Evolutionary conservation across 2,797 vertebrate species (phyloP), one percentile per base, ranked within the genome.

Genomic region (Pteropus rufus): DNA sequence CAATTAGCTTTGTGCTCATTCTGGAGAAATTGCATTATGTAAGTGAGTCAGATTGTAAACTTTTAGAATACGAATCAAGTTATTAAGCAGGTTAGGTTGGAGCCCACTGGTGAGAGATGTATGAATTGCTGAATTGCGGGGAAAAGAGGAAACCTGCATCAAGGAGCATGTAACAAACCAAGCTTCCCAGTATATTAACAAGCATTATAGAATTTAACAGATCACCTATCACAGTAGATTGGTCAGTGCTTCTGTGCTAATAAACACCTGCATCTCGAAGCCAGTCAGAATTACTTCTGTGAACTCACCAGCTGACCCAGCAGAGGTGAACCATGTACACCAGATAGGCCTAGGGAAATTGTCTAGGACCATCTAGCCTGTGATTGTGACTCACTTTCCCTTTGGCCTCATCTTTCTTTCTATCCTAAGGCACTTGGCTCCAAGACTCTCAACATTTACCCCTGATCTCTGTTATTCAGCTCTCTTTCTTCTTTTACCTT

Each of bases 1-100:
- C 72, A 91, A 10, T 96, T 81, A 96, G 58, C n/a, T 87, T 34
- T 91, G 34, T 83, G 92, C 60, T 97, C 95, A 81, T 96, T 77
- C 85, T 73, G 49, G 23, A 76, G 83, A 97, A 93, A 93, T 64
- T 93, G 9, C 44, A 39, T 91, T 89, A 79, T 14, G 36, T n/a
- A 91, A 90, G 39, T 91, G 85, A 96, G n/a, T 89, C 62, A 82
- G 26, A 85, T 18, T 92, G 18, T 69, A 93, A 93, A 36, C 12
- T 83, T 94, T 95, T 72, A 77, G 34, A 93, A 67, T 91, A 91
- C 46, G 46, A 95, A 96, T 24, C 21, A 93, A 81, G 36, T 91
- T 73, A 54, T 69, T 75, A 95, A 67, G 69, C 15, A 11, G 44
- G 44, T 60, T 92, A 21, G 9, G 56, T 77, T 92, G 75, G 46